Percentiles rank a stretch among this genome's conserved stretches.
phyloP scores from a whole-genome alignment of 2,888 invertebrate genomes.

The Tenodera sinensis region DNA sequence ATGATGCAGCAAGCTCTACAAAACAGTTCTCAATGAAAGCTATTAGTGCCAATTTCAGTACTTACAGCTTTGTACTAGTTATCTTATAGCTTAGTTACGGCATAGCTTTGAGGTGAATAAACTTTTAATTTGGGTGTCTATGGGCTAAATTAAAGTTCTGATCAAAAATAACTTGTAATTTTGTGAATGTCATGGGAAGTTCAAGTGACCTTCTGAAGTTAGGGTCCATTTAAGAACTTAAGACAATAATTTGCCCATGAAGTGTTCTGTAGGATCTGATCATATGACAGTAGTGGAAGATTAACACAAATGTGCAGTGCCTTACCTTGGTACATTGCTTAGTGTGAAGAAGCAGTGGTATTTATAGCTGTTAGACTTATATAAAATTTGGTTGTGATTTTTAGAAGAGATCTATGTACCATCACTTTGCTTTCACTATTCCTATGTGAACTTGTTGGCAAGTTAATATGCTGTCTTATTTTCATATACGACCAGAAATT shows the following conservation, averaged over 20 bases:
- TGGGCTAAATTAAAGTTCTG: not conserved
- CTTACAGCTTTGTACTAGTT: not conserved
- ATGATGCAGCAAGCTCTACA: too few relatives aligned
- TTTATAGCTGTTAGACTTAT: not conserved
- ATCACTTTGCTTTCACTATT: not conserved
- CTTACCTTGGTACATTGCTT: not conserved
- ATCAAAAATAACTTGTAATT: not conserved
- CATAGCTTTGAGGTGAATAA: too few relatives aligned
- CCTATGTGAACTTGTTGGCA: not conserved
- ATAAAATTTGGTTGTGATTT: not conserved
- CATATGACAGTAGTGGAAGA: not conserved
- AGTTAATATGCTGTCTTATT: not conserved
- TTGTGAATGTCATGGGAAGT: not conserved
- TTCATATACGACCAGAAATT: not conserved
- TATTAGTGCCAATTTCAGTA: too few relatives aligned
- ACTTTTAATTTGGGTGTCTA: too few relatives aligned
- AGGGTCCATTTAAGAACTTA: not conserved
- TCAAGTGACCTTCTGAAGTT: not conserved
- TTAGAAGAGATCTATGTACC: not conserved
- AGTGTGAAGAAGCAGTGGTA: not conserved
- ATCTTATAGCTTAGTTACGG: not conserved
- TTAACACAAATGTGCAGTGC: not conserved
- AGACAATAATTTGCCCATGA: not conserved
- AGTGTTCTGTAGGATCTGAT: not conserved
- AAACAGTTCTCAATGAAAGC: too few relatives aligned